Evolutionary conservation across 2,888 invertebrate species (phyloP), one percentile per base, ranked within the genome.

Genomic region (Odontothrips loti): DNA sequence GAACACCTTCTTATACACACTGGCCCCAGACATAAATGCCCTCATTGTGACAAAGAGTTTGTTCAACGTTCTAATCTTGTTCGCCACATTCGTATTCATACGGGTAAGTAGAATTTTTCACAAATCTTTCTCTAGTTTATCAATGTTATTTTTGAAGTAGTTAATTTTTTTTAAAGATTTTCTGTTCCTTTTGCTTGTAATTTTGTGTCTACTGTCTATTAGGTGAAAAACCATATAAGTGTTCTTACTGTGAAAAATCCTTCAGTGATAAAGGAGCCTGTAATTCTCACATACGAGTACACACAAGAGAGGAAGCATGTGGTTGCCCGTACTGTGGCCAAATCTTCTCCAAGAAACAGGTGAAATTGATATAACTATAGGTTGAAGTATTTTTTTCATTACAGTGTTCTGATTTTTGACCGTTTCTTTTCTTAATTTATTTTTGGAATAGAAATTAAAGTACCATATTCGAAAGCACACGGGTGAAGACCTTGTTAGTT

Each of bases 381-480:
- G n/a, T n/a, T n/a, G n/a, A n/a, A n/a, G n/a, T 75, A 27, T 75
- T 27, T 1, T 23, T 8, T 75, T 75, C 27, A 27, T 27, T 8
- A 23, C 23, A n/a, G 6, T 23, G 12, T 75, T 27, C 0, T 23
- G 11, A 75, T 27, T 75, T 27, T 27, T 34, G 78, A 81, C 34
- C 10, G 47, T 82, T 80, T 63, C 51, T 81, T 81, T 81, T 79
- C 47, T 84, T 84, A 43, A 43, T 43, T 43, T 43, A 6, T 43
- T 43, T 43, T 6, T 43, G 34, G 34, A 43, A 48, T 84, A 85
- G 84, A 85, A 85, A 83, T 82, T 85, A 79, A 85, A 84, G 75
- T 85, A 85, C 80, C 85, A 85, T 80, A 84, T 85, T 80, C 81
- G 85, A n/a, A 85, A 84, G 79, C 85, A 85, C 79, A 85, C 85